Percentiles rank a stretch among this genome's conserved stretches.
Evolutionary conservation across 2,888 invertebrate species (phyloP).

Genomic region (Chloroclysta siterata): DNA sequence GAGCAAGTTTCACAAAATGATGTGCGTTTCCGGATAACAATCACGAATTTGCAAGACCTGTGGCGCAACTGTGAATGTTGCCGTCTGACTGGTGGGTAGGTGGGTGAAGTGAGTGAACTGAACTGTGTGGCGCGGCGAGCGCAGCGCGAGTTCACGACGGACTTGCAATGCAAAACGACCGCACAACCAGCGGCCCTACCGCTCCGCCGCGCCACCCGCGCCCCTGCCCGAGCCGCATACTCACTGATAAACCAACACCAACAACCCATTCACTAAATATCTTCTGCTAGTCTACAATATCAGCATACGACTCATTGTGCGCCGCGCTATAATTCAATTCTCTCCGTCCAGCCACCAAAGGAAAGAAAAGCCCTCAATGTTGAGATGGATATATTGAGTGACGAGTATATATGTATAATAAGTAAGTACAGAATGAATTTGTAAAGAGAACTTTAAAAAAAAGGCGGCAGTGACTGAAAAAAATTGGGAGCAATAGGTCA

Average conservation of each 20-base stretch:
- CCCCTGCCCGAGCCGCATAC: conserved; percentile 27
- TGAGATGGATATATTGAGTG: too few relatives aligned
- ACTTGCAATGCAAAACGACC: conserved; percentile 69
- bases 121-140: conserved; percentile 43
- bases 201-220: conserved; percentile 48
- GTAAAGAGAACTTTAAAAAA: too few relatives aligned
- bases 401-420: too few relatives aligned
- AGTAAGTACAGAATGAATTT: too few relatives aligned
- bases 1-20: conserved; percentile 21
- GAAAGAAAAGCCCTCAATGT: too few relatives aligned
- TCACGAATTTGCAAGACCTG: conserved; percentile 49
- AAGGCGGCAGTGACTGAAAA: too few relatives aligned
- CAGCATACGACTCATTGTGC: background rate
- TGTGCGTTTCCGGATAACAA: conserved; percentile 13
- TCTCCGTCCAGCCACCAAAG: too few relatives aligned
- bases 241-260: conserved; percentile 32
- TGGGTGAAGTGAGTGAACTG: conserved; percentile 45
- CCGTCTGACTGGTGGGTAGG: conserved; percentile 72
- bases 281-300: background rate
- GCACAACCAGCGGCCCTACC: conserved; percentile 44
- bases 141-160: conserved; percentile 56
- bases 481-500: too few relatives aligned
- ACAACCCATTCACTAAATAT: conserved; percentile 37
- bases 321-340: background rate
- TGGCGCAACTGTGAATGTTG: conserved; percentile 78